Evolutionary conservation across 2,888 invertebrate species (phyloP).

Genomic region (Ormyrus nitidulus): DNA sequence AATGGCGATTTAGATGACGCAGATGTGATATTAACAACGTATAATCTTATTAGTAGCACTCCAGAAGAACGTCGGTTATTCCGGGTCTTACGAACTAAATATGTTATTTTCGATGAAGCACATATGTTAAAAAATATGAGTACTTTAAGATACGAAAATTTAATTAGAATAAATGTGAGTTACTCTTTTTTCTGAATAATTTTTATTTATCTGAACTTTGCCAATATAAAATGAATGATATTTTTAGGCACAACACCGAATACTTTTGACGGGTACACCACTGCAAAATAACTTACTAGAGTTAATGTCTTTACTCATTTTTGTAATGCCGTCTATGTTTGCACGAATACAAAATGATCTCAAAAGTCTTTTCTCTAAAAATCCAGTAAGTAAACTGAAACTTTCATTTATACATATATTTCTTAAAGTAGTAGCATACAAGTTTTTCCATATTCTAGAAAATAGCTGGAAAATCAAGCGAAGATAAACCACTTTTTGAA

Average conservation of each 20-base stretch:
- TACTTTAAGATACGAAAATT: conserved; percentile 91
- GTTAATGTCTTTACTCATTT: conserved; percentile 95
- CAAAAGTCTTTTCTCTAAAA: conserved; percentile 91
- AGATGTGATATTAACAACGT: conserved; percentile 94
- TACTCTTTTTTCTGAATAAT: conserved; percentile 21
- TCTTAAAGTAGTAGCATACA: conserved; percentile 17
- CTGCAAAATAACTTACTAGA: conserved; percentile 97
- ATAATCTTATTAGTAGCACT: conserved; percentile 88
- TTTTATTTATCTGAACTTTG: conserved; percentile 32
- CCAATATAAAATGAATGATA: conserved; percentile 25
- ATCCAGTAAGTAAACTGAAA: conserved; percentile 76
- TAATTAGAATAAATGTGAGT: conserved; percentile 88
- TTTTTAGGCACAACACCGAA: conserved; percentile 86
- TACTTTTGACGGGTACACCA: conserved; percentile 96
- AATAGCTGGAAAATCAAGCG: conserved; percentile 75
- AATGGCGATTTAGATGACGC: conserved; percentile 84
- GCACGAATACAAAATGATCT: conserved; percentile 90
- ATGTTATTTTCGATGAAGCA: conserved; percentile 97
- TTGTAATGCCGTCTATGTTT: conserved; percentile 97
- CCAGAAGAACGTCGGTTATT: conserved; percentile 94
- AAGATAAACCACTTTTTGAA: conserved; percentile 88
- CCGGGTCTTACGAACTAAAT: conserved; percentile 91
- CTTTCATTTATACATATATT: not conserved
- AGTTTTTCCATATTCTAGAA: conserved; percentile 73
- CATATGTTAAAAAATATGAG: conserved; percentile 99